Base-by-base conservation (phyloP, 2,113 vertebrate genomes). In the Illadopsis cleaveri region DNA sequence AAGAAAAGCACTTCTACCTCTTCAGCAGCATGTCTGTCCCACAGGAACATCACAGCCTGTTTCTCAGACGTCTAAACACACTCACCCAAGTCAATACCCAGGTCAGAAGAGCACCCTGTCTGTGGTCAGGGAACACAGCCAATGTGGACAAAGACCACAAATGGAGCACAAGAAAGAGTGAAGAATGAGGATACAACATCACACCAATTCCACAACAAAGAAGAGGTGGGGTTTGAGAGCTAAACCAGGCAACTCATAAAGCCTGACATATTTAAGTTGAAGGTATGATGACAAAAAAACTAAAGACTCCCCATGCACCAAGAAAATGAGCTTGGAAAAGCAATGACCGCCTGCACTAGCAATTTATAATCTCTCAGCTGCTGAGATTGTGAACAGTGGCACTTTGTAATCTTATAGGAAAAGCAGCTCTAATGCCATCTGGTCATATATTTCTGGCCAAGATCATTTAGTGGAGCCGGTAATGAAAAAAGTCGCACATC, bases 391-490 rank as follows among this genome's bases (percentile, higher is more conserved):
- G 73, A 96, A 95, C 90, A 90, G 91, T 89, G 61, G 57, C 89
- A 95, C 95, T 96, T 95, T 86, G 90, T 97, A 93, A 96, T 96
- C 95, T 95, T 97, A 95, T 13, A 92, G 95, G 71, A 81, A 90
- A 82, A 95, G 75, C 69, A 85, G 93, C 83, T 96, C 87, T 51
- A 87, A 68, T 60, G 73, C 93, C 95, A 97, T 96, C 92, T 96
- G 95, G 94, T 89, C 92, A 56, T 17, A 11, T n/a, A 94, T 95
- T 95, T 92, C 80, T 2, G 31, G 96, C 92, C 94, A 96, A 85
- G 90, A 97, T 86, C 89, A 84, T 76, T 97, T 94, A 94, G 93
- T 57, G 51, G n/a, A 91, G 69, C 45, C 87, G 57, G 54, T 88
- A 96, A 97, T 93, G 90, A 96, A 91, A 93, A 92, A 96, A 94